Evolutionary conservation across 2,797 vertebrate species (phyloP).

Genomic region (Lophura swinhoii): DNA sequence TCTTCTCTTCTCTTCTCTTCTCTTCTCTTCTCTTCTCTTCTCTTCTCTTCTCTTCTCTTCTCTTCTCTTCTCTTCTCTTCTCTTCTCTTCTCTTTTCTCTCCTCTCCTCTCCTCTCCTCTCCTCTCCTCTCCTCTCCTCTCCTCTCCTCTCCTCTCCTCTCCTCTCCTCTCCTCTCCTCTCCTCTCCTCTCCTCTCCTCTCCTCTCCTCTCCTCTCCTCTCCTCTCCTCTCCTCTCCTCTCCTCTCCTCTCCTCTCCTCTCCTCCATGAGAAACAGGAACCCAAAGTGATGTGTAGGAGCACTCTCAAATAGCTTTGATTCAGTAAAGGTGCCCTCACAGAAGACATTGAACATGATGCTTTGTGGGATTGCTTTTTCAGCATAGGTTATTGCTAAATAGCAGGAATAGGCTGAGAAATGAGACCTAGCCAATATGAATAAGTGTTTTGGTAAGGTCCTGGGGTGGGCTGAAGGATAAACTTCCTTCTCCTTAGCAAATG

Average conservation of each 20-base stretch:
- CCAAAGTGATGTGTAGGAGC: not conserved
- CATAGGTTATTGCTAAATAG: not conserved
- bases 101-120: too few species aligned
- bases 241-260: too few species aligned
- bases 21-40: not conserved
- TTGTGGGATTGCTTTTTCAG: not conserved
- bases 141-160: too few species aligned
- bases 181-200: too few species aligned
- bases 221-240: too few species aligned
- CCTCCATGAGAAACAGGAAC: not conserved
- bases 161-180: too few species aligned
- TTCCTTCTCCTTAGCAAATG: not conserved
- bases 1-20: too few species aligned
- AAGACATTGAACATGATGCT: not conserved
- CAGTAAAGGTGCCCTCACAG: not conserved
- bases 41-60: not conserved
- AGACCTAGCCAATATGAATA: not conserved
- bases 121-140: not conserved
- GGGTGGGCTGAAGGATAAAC: not conserved
- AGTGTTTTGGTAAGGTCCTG: not conserved
- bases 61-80: too few species aligned
- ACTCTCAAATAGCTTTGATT: not conserved
- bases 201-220: too few species aligned
- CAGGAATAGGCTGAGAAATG: not conserved
- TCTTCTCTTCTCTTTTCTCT: too few species aligned